Base-by-base conservation (phyloP, 1,140 invertebrate species). In the Andricus grossulariae region DNA sequence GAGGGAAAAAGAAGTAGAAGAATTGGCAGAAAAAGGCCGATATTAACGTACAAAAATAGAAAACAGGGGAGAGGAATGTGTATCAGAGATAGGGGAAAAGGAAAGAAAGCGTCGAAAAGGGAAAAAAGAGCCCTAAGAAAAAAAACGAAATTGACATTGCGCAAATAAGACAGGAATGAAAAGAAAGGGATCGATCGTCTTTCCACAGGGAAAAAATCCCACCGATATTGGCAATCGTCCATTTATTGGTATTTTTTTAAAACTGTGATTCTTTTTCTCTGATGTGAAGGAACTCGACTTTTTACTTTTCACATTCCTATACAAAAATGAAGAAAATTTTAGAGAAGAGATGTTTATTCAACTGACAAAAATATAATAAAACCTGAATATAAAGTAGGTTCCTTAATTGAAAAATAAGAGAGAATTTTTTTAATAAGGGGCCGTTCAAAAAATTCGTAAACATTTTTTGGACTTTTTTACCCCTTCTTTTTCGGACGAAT, bases 21-120 rank as follows among this genome's bases (percentile, higher is more conserved):
- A 49, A 75, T 71, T 50, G 73, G 19, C 71, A 74, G 80, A 84
- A 80, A 84, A 82, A 83, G 80, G 60, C 74, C 78, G 75, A 60
- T 72, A 55, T 54, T 71, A 60, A 32, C 52, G 51, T 72, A 79
- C 74, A 60, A 73, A 82, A 66, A 66, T 66, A 66, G 60, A 66
- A 66, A 66, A 66, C 60, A 66, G 60, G 79, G 84, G 72, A 52
- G 32, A 73, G 49, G 79, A 80, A 76, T 54, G 51, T 66, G 54
- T 72, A 73, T 74, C 15, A 16, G 60, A 66, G 60, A 66, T 66
- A 66, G 25, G 60, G 39, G 12, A 3, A 57, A 32, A 66, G 60
- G n/a, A 66, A 66, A 66, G 21, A 66, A 66, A 39, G 39, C 39
- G 39, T 45, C 39, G 39, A 45, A 32, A n/a, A 66, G 32, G 39